Conservation (phyloP, 1,140 invertebrate genomes). For the Papilio machaon region DNA sequence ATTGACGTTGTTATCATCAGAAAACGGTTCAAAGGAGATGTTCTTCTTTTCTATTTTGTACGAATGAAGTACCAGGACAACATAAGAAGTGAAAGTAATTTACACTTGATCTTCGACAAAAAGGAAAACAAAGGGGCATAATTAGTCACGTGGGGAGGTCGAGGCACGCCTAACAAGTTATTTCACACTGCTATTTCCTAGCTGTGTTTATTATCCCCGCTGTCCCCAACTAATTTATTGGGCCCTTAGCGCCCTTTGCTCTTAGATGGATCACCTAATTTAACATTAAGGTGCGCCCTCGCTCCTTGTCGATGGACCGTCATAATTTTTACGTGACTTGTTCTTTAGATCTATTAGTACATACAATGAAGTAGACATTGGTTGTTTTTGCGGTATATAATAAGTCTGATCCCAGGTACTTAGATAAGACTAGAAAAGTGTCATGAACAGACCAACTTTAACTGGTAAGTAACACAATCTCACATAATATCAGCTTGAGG, state of each 20-base stretch:
- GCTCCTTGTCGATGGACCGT: slow-evolving; percentile 51
- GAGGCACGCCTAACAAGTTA: slow-evolving; percentile 71
- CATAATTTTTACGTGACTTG: slow-evolving; percentile 52
- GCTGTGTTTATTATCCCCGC: slow-evolving; percentile 73
- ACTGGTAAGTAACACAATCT: too few species aligned
- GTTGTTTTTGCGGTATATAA: neutral
- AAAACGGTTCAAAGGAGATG: too few species aligned
- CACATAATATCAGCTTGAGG: too few species aligned
- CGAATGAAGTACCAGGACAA: neutral
- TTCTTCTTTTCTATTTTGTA: too few species aligned
- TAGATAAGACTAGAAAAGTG: too few species aligned
- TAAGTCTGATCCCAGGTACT: too few species aligned
- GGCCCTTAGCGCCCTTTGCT: slow-evolving; percentile 71
- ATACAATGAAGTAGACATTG: neutral
- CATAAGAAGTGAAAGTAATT: neutral
- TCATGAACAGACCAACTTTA: too few species aligned
- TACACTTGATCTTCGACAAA: slow-evolving; percentile 20
- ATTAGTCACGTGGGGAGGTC: slow-evolving; percentile 74
- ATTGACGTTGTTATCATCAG: too few species aligned
- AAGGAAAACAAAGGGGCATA: slow-evolving; percentile 65
- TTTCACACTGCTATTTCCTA: slow-evolving; percentile 65
- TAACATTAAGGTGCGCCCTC: slow-evolving; percentile 69
- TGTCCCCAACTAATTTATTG: slow-evolving; percentile 79
- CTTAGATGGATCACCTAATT: slow-evolving; percentile 78
- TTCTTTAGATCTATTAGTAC: neutral